These are phyloP conservation scores for Heteromurus nitidus DNA, from an alignment of 2,888 invertebrate species.

Conservation along the genomic window DNA sequence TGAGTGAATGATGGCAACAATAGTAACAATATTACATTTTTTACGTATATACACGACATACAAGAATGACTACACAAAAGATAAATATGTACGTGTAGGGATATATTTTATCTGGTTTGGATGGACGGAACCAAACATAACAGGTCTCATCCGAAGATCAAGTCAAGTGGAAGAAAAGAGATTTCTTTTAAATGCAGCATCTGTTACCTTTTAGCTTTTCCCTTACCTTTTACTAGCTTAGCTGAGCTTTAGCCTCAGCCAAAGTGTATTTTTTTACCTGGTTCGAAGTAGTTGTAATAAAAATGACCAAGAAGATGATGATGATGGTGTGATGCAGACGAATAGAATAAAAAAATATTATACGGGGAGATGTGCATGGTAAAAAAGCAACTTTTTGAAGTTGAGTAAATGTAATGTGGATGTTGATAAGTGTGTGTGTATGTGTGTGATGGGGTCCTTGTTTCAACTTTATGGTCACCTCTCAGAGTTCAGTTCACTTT, in stretches of 20 bases:
- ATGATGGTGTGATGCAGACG: slow-evolving; percentile 28
- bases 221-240: slow-evolving; percentile 32
- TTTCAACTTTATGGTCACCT: slow-evolving; percentile 61
- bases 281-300: slow-evolving; percentile 62
- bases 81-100: background rate
- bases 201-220: slow-evolving; percentile 55
- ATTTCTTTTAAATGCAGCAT: slow-evolving; percentile 43
- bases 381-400: slow-evolving; percentile 45
- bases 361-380: slow-evolving; percentile 23
- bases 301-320: slow-evolving; percentile 47
- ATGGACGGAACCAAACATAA: slow-evolving; percentile 34
- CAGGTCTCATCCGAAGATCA: slow-evolving; percentile 27
- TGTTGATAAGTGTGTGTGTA: slow-evolving; percentile 27
- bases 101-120: slow-evolving; percentile 42
- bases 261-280: slow-evolving; percentile 44
- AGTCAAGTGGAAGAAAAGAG: slow-evolving; percentile 5
- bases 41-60: too few relatives aligned
- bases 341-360: background rate
- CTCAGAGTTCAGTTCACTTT: slow-evolving; percentile 60
- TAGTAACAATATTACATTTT: slow-evolving; percentile 23
- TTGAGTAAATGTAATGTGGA: slow-evolving; percentile 45
- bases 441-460: slow-evolving; percentile 55
- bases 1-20: slow-evolving; percentile 17
- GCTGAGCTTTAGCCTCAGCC: slow-evolving; percentile 13
- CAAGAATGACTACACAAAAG: background rate